phyloP scores from a whole-genome alignment of 2,797 vertebrate genomes.

The Alauda arvensis region DNA sequence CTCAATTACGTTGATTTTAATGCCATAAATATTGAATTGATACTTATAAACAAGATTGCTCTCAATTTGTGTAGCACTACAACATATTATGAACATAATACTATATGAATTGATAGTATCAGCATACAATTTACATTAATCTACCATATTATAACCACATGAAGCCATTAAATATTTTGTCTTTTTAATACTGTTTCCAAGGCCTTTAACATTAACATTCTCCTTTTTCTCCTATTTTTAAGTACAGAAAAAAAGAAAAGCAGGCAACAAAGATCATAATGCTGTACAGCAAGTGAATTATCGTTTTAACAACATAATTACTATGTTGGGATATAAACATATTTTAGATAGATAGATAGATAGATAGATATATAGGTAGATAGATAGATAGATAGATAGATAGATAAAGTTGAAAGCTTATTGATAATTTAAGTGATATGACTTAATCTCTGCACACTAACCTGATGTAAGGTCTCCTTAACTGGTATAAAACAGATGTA shows the following conservation, averaged over 20 bases:
- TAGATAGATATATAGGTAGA: background rate
- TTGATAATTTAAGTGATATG: background rate
- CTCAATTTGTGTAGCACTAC: background rate
- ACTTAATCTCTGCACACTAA: background rate
- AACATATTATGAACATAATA: background rate
- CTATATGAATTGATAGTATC: background rate
- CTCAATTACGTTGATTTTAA: background rate
- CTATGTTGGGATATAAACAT: background rate
- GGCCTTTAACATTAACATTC: background rate
- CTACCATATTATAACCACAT: background rate
- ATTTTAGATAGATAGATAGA: background rate
- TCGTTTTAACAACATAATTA: background rate
- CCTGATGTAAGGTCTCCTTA: background rate
- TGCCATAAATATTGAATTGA: background rate
- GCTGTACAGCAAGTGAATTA: background rate
- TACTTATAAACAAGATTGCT: conserved; percentile 21
- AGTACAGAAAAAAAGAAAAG: background rate
- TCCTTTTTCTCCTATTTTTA: background rate
- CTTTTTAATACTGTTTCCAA: background rate
- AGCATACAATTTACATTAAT: background rate
- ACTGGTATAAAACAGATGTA: background rate
- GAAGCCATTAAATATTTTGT: background rate
- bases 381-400: background rate
- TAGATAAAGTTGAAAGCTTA: background rate
- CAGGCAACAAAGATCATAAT: background rate